Conservation (phyloP, 2,797 vertebrate genomes). For the Gymnothorax javanicus region DNA sequence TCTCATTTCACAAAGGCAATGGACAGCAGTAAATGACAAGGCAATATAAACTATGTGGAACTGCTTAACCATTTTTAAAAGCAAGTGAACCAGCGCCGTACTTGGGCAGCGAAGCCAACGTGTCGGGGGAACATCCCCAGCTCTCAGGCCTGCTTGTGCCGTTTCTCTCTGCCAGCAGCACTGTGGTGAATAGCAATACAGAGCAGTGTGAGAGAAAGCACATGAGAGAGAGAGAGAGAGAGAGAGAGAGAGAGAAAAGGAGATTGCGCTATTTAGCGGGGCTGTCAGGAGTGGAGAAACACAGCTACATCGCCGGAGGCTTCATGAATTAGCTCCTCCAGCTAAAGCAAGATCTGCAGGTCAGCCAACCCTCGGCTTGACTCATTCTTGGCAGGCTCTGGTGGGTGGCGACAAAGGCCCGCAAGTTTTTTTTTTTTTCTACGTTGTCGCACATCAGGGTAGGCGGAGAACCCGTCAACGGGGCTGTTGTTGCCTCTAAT, state of each 20-base stretch:
- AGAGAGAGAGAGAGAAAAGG: constrained; percentile 3
- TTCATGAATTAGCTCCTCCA: constrained; percentile 23
- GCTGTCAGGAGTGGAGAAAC: background rate
- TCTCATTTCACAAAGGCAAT: background rate
- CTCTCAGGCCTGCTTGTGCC: constrained; percentile 25
- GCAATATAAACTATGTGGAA: constrained; percentile 13
- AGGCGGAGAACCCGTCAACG: constrained; percentile 27
- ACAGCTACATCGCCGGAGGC: background rate
- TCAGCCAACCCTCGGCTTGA: constrained; percentile 1
- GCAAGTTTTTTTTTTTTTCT: background rate
- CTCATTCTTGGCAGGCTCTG: constrained; percentile 4
- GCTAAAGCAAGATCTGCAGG: constrained; percentile 3
- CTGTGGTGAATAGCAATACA: constrained; percentile 28
- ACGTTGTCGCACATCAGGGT: constrained; percentile 19
- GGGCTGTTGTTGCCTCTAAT: constrained; percentile 12
- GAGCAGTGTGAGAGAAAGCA: constrained; percentile 12
- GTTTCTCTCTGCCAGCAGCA: constrained; percentile 5
- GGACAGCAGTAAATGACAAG: background rate
- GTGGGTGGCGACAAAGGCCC: background rate
- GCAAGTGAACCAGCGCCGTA: background rate
- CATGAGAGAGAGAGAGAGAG: background rate
- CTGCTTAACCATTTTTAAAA: constrained; percentile 6
- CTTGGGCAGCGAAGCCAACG: background rate
- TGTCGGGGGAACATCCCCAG: background rate
- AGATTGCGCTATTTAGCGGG: constrained; percentile 4